These are phyloP conservation scores for cat (Felis catus) DNA, from an alignment of 2,113 vertebrate species.

Conservation along the genomic window DNA sequence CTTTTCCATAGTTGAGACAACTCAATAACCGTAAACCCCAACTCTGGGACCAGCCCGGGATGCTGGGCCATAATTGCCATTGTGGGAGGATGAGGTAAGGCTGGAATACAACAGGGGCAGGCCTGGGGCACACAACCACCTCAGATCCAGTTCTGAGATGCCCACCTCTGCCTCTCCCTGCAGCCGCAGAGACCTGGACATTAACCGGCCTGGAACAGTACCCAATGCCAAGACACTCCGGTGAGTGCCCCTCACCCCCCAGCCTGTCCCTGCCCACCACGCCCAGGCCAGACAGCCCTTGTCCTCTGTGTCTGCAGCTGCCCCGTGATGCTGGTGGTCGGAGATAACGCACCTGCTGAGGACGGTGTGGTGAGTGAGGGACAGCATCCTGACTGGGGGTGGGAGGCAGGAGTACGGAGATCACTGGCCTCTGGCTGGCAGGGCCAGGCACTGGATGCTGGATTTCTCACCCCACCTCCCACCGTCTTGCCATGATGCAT, in stretches of 20 bases:
- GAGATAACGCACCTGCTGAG: conserved; percentile 95
- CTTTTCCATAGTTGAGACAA: not conserved
- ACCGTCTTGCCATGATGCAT: rapidly evolving
- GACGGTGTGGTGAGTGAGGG: conserved; percentile 95
- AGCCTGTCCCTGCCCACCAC: not conserved
- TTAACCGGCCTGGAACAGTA: conserved; percentile 93
- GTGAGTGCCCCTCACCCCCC: conserved; percentile 76
- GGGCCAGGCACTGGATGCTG: not conserved
- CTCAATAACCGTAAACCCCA: not conserved
- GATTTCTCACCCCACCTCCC: not conserved
- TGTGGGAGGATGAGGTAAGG: not conserved
- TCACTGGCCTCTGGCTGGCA: not conserved
- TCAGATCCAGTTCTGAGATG: not conserved
- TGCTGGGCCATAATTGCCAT: rapidly evolving
- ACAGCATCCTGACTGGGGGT: rapidly evolving
- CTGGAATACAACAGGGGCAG: not conserved
- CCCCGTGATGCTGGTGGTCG: conserved; percentile 97
- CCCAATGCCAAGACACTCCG: conserved; percentile 95
- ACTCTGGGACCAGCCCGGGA: not conserved
- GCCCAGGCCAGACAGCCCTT: not conserved
- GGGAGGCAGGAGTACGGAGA: not conserved
- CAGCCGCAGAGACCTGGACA: conserved; percentile 97
- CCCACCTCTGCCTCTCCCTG: not conserved
- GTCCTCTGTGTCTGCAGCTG: conserved; percentile 86
- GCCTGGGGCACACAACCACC: too few relatives aligned